These are phyloP conservation scores for Caenorhabditis wallacei DNA, from an alignment of 2,888 invertebrate genomes.

Conservation along the genomic window DNA sequence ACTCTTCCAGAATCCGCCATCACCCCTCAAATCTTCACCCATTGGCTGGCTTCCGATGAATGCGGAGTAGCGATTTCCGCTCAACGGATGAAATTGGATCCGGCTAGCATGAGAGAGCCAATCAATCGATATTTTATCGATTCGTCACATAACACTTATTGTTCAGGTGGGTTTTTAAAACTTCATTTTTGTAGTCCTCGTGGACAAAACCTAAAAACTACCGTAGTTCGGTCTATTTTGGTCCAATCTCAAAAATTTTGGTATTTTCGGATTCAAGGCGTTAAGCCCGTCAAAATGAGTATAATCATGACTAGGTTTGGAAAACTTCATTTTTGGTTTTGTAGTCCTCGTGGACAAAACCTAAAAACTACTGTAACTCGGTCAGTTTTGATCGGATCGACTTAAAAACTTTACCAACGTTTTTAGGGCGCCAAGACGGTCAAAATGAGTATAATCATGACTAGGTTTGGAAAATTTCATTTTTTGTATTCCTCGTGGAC, in stretches of 20 bases:
- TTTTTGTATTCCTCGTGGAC: neutral
- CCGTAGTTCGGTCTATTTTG: too few species aligned
- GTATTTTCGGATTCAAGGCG: neutral
- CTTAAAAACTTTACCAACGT: neutral
- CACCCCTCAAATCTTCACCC: constrained; percentile 95
- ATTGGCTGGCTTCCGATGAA: constrained; percentile 98
- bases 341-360: neutral
- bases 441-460: constrained; percentile 1
- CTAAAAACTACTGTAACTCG: too few species aligned
- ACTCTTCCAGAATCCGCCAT: constrained; percentile 85
- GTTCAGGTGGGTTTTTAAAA: constrained; percentile 62
- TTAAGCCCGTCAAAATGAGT: neutral
- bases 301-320: neutral
- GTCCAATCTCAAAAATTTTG: neutral
- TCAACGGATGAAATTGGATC: constrained; percentile 86
- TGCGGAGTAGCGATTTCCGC: constrained; percentile 97
- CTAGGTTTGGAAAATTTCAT: neutral
- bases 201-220: neutral
- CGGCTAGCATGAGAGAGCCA: constrained; percentile 76
- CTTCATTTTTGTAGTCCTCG: neutral
- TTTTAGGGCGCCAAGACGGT: neutral
- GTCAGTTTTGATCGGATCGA: neutral
- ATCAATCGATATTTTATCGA: constrained; percentile 79
- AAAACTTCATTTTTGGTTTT: too few species aligned
- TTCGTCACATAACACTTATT: constrained; percentile 80